phyloP scores from a whole-genome alignment of 2,797 vertebrate species.

The Myiotriccus ornatus region DNA sequence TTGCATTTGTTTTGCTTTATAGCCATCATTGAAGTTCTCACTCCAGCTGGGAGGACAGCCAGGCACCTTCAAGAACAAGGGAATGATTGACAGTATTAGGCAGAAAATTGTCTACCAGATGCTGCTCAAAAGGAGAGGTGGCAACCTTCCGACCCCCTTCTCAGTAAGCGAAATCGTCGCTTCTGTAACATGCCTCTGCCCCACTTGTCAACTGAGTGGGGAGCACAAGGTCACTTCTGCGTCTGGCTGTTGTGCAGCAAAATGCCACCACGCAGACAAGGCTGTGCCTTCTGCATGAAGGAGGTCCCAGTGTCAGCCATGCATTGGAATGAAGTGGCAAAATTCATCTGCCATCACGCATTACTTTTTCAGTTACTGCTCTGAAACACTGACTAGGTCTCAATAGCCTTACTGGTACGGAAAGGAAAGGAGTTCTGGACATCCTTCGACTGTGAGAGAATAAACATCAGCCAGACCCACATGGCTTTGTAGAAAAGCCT shows the following conservation, averaged over 20 bases:
- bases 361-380: neutral
- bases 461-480: neutral
- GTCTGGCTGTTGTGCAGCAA: neutral
- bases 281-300: neutral
- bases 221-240: neutral
- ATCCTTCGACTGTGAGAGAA: neutral
- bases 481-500: accelerated
- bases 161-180: neutral
- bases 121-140: slow-evolving; percentile 55
- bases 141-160: slow-evolving; percentile 30
- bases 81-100: slow-evolving; percentile 62
- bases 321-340: neutral
- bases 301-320: neutral
- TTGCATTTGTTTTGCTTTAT: slow-evolving; percentile 58
- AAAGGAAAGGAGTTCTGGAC: neutral
- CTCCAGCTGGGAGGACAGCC: slow-evolving; percentile 63
- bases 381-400: neutral
- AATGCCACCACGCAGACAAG: slow-evolving; percentile 11
- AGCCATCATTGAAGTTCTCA: slow-evolving; percentile 49
- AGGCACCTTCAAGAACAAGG: slow-evolving; percentile 57
- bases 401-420: neutral
- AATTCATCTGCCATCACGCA: neutral
- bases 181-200: slow-evolving; percentile 23
- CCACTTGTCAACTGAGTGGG: neutral
- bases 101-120: slow-evolving; percentile 62